A percentile compares a stretch with the other conserved stretches of the same genome.
These are phyloP conservation scores for Pangasianodon gigas DNA, from an alignment of 2,113 vertebrate genomes.

Conservation along the genomic window DNA sequence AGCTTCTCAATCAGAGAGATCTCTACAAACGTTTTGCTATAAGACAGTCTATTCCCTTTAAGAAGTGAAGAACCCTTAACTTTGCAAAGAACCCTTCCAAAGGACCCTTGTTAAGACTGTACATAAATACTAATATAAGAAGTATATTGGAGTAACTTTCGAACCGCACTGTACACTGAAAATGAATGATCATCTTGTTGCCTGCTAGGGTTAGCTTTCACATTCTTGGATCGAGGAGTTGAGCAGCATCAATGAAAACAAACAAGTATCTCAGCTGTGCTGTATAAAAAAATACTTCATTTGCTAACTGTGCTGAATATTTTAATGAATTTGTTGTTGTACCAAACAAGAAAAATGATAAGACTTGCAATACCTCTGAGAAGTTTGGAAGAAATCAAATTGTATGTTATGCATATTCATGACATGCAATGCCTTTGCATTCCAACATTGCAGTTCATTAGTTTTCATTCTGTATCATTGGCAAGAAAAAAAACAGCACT, in stretches of 20 bases:
- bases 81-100: not conserved
- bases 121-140: not conserved
- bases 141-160: not conserved
- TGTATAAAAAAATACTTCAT: not conserved
- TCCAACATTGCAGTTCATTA: not conserved
- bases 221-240: not conserved
- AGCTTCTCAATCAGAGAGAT: not conserved
- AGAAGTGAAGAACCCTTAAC: not conserved
- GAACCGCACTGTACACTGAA: not conserved
- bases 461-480: not conserved
- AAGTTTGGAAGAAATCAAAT: not conserved
- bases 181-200: not conserved
- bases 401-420: slow-evolving; percentile 5
- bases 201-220: not conserved
- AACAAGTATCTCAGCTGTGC: too few relatives aligned
- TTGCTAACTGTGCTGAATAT: not conserved
- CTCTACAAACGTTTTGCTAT: not conserved
- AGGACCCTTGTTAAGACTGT: not conserved
- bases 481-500: not conserved
- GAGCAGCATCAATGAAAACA: not conserved
- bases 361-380: not conserved
- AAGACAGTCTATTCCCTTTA: not conserved
- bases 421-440: not conserved
- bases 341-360: not conserved
- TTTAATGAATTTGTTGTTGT: not conserved